Evolutionary conservation across 2,113 vertebrate genomes (phyloP).

Genomic region (Mungos mungo): DNA sequence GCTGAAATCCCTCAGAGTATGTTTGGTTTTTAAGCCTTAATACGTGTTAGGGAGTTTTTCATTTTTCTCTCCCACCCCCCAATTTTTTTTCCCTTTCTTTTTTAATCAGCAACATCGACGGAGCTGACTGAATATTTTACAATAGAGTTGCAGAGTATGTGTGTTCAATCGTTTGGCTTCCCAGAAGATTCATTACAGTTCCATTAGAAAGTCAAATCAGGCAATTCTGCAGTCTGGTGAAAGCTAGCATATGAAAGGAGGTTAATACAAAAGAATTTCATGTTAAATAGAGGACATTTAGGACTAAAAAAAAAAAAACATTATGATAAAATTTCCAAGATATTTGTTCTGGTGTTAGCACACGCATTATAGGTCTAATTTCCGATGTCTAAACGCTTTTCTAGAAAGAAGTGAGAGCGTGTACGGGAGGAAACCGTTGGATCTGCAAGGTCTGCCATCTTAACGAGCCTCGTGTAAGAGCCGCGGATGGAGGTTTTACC

Average conservation of each 20-base stretch:
- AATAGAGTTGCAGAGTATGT: slow-evolving; percentile 83
- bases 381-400: slow-evolving; percentile 72
- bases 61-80: slow-evolving; percentile 26
- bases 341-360: slow-evolving; percentile 81
- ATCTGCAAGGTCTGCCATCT: slow-evolving; percentile 85
- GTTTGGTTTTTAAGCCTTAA: slow-evolving; percentile 81
- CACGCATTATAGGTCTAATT: slow-evolving; percentile 75
- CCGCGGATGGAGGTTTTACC: slow-evolving; percentile 35
- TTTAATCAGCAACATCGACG: slow-evolving; percentile 83
- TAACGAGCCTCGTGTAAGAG: slow-evolving; percentile 81
- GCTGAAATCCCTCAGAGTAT: slow-evolving; percentile 71
- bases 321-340: slow-evolving; percentile 83
- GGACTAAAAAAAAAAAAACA: slow-evolving; percentile 87
- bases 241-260: slow-evolving; percentile 86
- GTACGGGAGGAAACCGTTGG: slow-evolving; percentile 47
- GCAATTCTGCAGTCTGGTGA: slow-evolving; percentile 91
- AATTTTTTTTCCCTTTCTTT: not conserved
- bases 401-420: slow-evolving; percentile 9
- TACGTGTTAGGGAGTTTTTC: slow-evolving; percentile 82
- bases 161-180: slow-evolving; percentile 88
- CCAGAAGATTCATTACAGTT: slow-evolving; percentile 96
- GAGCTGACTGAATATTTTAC: slow-evolving; percentile 87
- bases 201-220: slow-evolving; percentile 99
- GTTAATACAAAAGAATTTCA: slow-evolving; percentile 89
- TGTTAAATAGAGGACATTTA: slow-evolving; percentile 89